Conservation (phyloP, 2,888 invertebrate species). For the Panorpa germanica region DNA sequence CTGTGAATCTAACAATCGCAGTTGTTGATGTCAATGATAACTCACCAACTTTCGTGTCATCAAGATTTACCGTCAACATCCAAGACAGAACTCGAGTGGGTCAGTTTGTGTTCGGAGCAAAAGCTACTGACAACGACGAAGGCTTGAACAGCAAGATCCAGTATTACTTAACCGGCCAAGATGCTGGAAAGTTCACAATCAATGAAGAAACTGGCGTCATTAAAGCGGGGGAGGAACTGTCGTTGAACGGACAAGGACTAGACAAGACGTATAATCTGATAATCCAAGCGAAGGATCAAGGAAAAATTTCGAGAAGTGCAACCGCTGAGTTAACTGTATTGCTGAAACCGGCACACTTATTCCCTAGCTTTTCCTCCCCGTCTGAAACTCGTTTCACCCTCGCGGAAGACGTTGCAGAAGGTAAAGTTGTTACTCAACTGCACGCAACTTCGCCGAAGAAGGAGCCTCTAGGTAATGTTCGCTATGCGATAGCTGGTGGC, state of each 20-base stretch:
- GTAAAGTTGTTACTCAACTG: conserved; percentile 55
- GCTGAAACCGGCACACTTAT: conserved; percentile 54
- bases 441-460: conserved; percentile 65
- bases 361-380: conserved; percentile 58
- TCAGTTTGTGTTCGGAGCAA: conserved; percentile 80
- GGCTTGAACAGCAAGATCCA: conserved; percentile 63
- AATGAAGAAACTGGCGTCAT: conserved; percentile 73
- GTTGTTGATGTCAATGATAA: conserved; percentile 77
- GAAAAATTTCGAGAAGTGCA: conserved; percentile 44
- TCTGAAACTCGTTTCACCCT: conserved; percentile 55
- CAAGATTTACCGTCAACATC: conserved; percentile 60
- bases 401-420: conserved; percentile 61
- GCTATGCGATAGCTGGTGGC: conserved; percentile 82
- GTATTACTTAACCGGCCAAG: conserved; percentile 61
- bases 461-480: conserved; percentile 45
- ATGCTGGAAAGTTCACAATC: conserved; percentile 58
- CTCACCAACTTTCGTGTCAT: conserved; percentile 54
- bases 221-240: conserved; percentile 52
- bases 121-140: conserved; percentile 67
- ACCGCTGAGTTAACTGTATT: conserved; percentile 59
- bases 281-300: conserved; percentile 68
- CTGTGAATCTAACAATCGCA: conserved; percentile 62
- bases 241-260: conserved; percentile 28
- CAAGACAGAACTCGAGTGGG: conserved; percentile 63
- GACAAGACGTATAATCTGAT: conserved; percentile 46